Conservation (phyloP, 2,113 vertebrate genomes). For the Apteryx owenii region DNA sequence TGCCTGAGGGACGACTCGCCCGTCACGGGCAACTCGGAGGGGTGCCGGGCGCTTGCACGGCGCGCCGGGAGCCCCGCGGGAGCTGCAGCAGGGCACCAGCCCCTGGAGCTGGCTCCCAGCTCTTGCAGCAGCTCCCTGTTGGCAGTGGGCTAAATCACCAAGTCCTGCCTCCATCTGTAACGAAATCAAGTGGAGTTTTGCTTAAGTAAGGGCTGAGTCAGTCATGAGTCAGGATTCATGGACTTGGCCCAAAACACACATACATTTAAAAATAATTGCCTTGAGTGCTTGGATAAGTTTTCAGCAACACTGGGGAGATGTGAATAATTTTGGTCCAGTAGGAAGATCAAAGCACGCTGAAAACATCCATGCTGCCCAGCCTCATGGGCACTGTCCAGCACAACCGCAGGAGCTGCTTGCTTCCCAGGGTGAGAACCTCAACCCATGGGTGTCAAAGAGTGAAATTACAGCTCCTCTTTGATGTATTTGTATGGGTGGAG, state of each 20-base stretch:
- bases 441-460: conserved; percentile 50
- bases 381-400: conserved; percentile 38
- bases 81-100: neutral
- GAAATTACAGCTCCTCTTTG: conserved; percentile 67
- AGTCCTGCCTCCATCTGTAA: neutral
- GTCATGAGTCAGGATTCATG: conserved; percentile 56
- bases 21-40: neutral
- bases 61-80: neutral
- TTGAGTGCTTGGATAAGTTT: conserved; percentile 46
- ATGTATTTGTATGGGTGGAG: conserved; percentile 73
- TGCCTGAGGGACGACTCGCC: neutral
- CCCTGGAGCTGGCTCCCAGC: fast-evolving
- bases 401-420: conserved; percentile 40
- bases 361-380: conserved; percentile 26
- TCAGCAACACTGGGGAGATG: conserved; percentile 35
- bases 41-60: neutral
- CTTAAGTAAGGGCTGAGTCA: conserved; percentile 70
- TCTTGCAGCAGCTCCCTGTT: neutral
- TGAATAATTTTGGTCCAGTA: conserved; percentile 47
- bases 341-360: conserved; percentile 37
- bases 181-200: conserved; percentile 53
- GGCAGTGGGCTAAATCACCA: neutral
- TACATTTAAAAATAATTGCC: conserved; percentile 59
- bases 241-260: conserved; percentile 58
- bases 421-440: conserved; percentile 61